Base-by-base conservation (phyloP, 1,140 invertebrate genomes). In the Meloidogyne chitwoodi region DNA sequence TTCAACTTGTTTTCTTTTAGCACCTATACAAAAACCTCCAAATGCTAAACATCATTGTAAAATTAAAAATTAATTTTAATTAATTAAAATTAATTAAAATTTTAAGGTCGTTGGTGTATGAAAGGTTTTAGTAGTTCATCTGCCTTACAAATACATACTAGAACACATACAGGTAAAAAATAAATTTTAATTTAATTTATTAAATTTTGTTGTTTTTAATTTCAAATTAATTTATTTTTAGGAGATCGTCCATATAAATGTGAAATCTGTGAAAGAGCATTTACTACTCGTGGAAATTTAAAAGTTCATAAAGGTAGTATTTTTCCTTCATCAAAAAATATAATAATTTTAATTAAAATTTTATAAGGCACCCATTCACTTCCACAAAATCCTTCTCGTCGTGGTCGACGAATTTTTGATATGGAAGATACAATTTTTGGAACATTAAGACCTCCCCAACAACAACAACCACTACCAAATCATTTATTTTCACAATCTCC, bases 51-150 rank as follows among this genome's bases (percentile, higher is more conserved):
- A 76, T 71, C 2, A 65, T 77, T 24, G 68, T 81, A 26, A 63
- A 66, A 0, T 56, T 86, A 48, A 8, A 56, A 56, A 48, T 48
- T 19, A 56, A 8, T 56, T 56, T 22, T n/a, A 48, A n/a, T n/a
- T n/a, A 44, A 19, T 83, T 80, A 56, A 56, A 56, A 56, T 56
- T n/a, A n/a, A 56, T 8, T n/a, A 41, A 97, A 97, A 90, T 95
- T 98, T 89, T 92, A 95, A 88, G 98, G 95, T 90, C 92, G 93
- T 87, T 93, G 95, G 87, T 98, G 96, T 90, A 92, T 93, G 89
- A 96, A 98, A 90, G 95, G 94, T 90, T 97, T 97, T 90, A 95
- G 94, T 41, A 95, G 93, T 77, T 94, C 93, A 81, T 96, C 93
- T 83, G 94, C 95, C 76, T 91, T 91, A 78, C 94, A 97, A 90